A percentile compares a stretch with the other conserved stretches of the same genome.
phyloP scores from a whole-genome alignment of 1,140 invertebrate species.

The Macrobrachium nipponense region DNA sequence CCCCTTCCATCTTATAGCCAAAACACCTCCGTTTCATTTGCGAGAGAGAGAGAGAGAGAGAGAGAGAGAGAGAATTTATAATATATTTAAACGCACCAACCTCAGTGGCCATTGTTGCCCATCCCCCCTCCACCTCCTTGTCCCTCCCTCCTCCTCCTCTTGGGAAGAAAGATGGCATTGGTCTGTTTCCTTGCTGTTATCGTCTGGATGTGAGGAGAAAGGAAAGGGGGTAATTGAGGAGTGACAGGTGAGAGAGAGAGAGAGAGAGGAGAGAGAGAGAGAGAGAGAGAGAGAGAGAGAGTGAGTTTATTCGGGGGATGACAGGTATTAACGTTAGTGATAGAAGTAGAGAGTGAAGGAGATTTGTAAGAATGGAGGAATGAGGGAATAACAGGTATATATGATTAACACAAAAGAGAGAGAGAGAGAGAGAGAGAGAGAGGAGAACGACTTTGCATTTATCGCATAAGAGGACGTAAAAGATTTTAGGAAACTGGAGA shows the following conservation, averaged over 20 bases:
- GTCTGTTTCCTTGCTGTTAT: slow-evolving; percentile 34
- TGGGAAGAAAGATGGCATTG: slow-evolving; percentile 14
- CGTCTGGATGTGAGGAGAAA: slow-evolving; percentile 5
- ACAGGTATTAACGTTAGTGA: neutral
- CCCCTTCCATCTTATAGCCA: no score
- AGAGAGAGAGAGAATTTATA: no score
- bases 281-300: neutral
- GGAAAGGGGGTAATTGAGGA: neutral
- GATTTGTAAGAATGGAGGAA: neutral
- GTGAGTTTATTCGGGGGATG: neutral
- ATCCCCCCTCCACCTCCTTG: slow-evolving; percentile 5
- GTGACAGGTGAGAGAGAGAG: neutral
- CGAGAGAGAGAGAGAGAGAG: no score
- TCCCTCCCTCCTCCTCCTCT: slow-evolving; percentile 14
- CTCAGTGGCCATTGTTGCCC: neutral
- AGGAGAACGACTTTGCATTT: no score
- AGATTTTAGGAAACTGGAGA: no score
- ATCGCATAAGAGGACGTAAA: no score
- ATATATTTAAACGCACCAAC: no score
- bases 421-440: no score
- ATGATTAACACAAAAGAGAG: no score
- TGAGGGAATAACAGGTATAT: neutral
- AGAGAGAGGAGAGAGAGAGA: slow-evolving; percentile 13
- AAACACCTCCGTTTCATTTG: no score
- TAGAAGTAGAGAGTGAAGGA: neutral